Percentiles rank a stretch among this genome's conserved stretches.
These are phyloP conservation scores for Hemibagrus wyckioides DNA, from an alignment of 2,113 vertebrate species.

Conservation along the genomic window DNA sequence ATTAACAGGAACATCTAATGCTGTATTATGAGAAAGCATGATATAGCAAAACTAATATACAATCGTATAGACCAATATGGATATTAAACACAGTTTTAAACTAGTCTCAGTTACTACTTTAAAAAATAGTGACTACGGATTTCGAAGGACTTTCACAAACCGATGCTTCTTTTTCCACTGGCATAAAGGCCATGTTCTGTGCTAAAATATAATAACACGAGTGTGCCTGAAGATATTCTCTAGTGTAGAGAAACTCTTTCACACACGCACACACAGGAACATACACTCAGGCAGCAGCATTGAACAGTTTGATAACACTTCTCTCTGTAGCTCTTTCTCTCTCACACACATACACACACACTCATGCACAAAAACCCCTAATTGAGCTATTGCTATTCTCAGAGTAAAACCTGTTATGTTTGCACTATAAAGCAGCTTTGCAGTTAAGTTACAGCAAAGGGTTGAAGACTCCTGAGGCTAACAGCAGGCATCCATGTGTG, in stretches of 20 bases:
- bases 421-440: constrained; percentile 56
- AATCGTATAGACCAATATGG: not conserved
- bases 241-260: constrained; percentile 23
- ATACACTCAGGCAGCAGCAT: constrained; percentile 52
- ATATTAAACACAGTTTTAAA: constrained; percentile 26
- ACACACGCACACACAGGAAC: not conserved
- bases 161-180: constrained; percentile 44
- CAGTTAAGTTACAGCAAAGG: constrained; percentile 52
- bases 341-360: no score
- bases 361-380: not conserved
- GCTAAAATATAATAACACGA: constrained; percentile 49
- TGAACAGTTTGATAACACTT: constrained; percentile 34
- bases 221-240: constrained; percentile 41
- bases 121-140: constrained; percentile 18
- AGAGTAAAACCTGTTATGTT: constrained; percentile 48
- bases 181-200: constrained; percentile 61
- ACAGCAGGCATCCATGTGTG: constrained; percentile 36
- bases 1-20: constrained; percentile 41
- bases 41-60: constrained; percentile 39
- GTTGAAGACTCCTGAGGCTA: constrained; percentile 43
- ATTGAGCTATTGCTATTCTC: constrained; percentile 50
- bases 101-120: constrained; percentile 18
- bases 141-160: constrained; percentile 13
- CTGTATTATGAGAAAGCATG: constrained; percentile 9
- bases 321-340: not conserved